phyloP scores from a whole-genome alignment of 2,888 invertebrate species.

The Iselma pallidipennis region DNA sequence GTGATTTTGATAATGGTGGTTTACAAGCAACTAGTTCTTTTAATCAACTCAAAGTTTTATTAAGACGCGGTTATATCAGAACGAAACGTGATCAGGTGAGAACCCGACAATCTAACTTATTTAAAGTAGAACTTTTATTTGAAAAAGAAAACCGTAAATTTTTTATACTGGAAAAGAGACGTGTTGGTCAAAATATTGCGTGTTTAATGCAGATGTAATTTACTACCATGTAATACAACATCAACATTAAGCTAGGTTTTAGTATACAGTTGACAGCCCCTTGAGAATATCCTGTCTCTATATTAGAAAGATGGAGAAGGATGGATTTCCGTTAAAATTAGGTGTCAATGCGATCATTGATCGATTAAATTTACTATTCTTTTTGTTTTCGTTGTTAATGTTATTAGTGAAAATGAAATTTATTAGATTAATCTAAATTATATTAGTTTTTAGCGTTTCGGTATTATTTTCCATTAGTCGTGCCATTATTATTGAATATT shows the following conservation, averaged over 20 bases:
- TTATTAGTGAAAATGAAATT: too few relatives aligned
- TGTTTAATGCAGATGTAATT: background rate
- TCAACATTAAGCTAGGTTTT: too few relatives aligned
- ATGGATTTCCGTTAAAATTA: too few relatives aligned
- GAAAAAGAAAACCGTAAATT: too few relatives aligned
- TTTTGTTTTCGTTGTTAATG: background rate
- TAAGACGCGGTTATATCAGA: slow-evolving; percentile 74
- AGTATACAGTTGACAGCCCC: too few relatives aligned
- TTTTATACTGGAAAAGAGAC: background rate
- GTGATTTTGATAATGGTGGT: slow-evolving; percentile 22
- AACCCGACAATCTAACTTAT: too few relatives aligned
- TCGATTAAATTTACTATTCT: background rate
- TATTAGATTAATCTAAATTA: background rate
- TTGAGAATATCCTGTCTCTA: too few relatives aligned
- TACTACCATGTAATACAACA: background rate
- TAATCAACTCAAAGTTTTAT: slow-evolving; percentile 73
- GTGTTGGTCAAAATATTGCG: background rate
- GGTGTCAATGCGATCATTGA: background rate
- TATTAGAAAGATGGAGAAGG: too few relatives aligned
- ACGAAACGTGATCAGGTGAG: slow-evolving; percentile 73
- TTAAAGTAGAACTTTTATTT: too few relatives aligned
- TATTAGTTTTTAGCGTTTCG: background rate
- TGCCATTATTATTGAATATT: background rate
- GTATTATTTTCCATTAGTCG: background rate
- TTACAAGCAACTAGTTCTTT: slow-evolving; percentile 71